Percentiles rank a stretch among this genome's conserved stretches.
Conservation (phyloP, 2,888 invertebrate genomes). For the Tetranychus truncatus region DNA sequence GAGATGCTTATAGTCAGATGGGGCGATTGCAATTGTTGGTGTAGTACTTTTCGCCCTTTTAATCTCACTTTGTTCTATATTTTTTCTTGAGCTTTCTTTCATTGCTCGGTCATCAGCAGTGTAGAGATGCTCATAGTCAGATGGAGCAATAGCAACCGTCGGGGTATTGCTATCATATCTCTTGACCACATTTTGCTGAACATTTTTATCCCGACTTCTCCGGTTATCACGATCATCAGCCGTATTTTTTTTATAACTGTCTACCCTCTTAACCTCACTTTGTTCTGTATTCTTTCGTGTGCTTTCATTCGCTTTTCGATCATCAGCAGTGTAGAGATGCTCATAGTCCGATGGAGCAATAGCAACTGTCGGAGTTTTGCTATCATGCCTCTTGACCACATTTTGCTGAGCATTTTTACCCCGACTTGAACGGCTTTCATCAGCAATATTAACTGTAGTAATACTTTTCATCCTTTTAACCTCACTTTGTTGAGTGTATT, state of each 20-base stretch:
- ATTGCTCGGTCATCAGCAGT: neutral
- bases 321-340: neutral
- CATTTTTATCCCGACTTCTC: neutral
- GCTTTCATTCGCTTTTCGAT: neutral
- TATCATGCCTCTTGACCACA: neutral
- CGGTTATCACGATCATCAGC: neutral
- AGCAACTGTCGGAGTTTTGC: neutral
- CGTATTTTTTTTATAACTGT: neutral
- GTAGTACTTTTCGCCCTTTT: neutral
- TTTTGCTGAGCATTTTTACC: neutral
- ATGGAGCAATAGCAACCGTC: slow-evolving; percentile 8
- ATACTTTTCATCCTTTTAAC: neutral
- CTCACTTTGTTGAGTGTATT: neutral
- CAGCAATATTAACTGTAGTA: neutral
- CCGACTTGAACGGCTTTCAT: no score
- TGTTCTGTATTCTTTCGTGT: neutral
- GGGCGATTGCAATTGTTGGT: slow-evolving; percentile 5
- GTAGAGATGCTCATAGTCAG: slow-evolving; percentile 9
- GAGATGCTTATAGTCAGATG: slow-evolving; percentile 8
- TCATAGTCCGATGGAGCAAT: slow-evolving; percentile 13
- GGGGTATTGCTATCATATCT: neutral
- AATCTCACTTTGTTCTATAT: neutral
- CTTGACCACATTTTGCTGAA: neutral
- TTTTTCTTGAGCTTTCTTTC: neutral
- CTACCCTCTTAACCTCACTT: neutral